These are phyloP conservation scores for Ficedula albicollis DNA, from an alignment of 2,797 vertebrate species.

Conservation along the genomic window DNA sequence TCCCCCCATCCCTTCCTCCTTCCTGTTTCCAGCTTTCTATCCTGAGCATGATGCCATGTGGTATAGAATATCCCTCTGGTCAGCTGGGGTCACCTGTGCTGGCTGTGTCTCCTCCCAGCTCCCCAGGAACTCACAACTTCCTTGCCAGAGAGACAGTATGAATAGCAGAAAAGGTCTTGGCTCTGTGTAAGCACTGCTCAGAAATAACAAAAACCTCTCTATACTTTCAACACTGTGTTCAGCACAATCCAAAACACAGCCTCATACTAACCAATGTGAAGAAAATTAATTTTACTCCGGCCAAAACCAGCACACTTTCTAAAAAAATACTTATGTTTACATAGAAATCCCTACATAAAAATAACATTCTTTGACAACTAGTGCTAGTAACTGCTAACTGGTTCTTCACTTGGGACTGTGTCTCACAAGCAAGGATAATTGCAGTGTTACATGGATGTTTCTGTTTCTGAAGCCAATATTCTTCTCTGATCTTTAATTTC, in stretches of 20 bases:
- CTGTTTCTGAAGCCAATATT: not conserved
- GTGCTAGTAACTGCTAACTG: not conserved
- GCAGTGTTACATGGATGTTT: not conserved
- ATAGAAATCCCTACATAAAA: not conserved
- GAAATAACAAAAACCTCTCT: not conserved
- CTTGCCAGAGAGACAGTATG: accelerated
- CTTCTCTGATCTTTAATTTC: not conserved
- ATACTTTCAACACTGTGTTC: not conserved
- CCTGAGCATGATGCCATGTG: not conserved
- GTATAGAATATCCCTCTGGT: not conserved
- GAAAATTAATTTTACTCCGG: not conserved
- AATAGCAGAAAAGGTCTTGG: not conserved
- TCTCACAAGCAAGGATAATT: not conserved
- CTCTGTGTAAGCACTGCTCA: not conserved
- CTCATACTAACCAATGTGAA: not conserved
- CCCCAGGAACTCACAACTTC: not conserved
- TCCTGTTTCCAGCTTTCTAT: not conserved
- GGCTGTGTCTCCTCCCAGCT: not conserved
- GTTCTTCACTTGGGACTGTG: not conserved
- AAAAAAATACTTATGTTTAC: not conserved
- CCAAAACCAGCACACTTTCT: not conserved
- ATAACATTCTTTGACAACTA: not conserved
- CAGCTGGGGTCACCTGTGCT: not conserved
- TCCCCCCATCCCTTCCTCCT: not conserved
- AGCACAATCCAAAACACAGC: not conserved